Conservation (phyloP, 2,888 invertebrate genomes). For the Phortica magna region DNA sequence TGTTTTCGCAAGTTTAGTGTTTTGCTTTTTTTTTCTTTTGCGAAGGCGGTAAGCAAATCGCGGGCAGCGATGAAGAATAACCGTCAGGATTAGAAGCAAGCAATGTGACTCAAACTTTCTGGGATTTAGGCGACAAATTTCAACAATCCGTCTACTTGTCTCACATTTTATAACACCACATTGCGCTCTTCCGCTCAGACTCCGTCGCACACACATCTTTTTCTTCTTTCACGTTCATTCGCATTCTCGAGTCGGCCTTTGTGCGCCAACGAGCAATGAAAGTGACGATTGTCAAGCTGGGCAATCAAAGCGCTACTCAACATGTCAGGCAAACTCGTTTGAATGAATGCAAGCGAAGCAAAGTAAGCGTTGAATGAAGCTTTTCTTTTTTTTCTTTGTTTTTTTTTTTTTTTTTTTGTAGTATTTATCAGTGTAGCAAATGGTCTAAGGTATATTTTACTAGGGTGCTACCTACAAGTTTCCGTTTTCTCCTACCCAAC, state of each 20-base stretch:
- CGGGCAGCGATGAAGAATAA: not conserved
- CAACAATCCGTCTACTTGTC: slow-evolving; percentile 4
- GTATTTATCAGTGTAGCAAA: not conserved
- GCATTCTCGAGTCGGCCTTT: not conserved
- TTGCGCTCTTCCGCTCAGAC: too few species aligned
- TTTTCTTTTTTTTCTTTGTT: not conserved
- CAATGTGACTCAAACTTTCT: not conserved
- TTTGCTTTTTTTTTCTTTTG: slow-evolving; percentile 9
- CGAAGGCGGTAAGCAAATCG: not conserved
- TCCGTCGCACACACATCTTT: too few species aligned
- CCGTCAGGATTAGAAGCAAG: slow-evolving; percentile 5
- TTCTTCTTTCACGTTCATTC: too few species aligned
- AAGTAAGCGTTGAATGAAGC: not conserved
- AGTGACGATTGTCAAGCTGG: slow-evolving; percentile 1
- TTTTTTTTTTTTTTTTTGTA: not conserved
- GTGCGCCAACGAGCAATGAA: not conserved
- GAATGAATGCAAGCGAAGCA: not conserved
- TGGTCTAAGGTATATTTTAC: too few species aligned
- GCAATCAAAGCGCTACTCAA: slow-evolving; percentile 16
- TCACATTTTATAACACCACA: slow-evolving; percentile 28
- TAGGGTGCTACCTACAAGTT: too few species aligned
- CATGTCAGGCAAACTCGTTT: not conserved
- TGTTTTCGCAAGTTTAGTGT: slow-evolving; percentile 9
- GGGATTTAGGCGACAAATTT: slow-evolving; percentile 22
- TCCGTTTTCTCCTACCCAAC: too few species aligned